Evolutionary conservation across 2,797 vertebrate genomes (phyloP).

Genomic region (Falco cherrug): DNA sequence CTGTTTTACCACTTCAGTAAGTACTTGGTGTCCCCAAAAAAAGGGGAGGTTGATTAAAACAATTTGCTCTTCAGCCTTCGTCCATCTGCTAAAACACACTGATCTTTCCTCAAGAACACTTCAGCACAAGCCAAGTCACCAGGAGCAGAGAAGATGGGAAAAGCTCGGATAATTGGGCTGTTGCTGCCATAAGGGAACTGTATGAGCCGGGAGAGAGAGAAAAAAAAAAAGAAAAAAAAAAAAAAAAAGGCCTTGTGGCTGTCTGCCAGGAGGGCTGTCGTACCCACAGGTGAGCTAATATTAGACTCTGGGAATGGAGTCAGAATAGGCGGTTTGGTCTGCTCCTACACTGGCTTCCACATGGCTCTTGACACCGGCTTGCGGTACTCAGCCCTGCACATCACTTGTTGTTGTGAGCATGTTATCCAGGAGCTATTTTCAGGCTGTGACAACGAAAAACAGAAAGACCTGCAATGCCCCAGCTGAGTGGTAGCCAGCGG

Average conservation of each 20-base stretch:
- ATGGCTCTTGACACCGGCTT: neutral
- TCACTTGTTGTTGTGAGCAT: rapidly evolving
- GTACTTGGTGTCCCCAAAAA: neutral
- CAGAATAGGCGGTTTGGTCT: neutral
- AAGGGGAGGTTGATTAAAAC: neutral
- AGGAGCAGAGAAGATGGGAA: neutral
- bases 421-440: slow-evolving; percentile 21
- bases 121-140: neutral
- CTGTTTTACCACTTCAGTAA: neutral
- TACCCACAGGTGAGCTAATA: neutral
- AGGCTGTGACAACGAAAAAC: slow-evolving; percentile 22
- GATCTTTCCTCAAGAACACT: neutral
- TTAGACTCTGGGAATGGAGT: neutral
- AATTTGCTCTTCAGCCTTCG: slow-evolving; percentile 29
- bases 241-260: neutral
- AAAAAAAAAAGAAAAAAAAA: too few relatives aligned
- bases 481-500: neutral
- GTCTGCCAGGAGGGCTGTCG: neutral
- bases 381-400: neutral
- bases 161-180: neutral
- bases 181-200: neutral
- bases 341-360: neutral
- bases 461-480: neutral
- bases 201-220: neutral
- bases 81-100: slow-evolving; percentile 22